Percentiles rank a stretch among this genome's conserved stretches.
phyloP scores from a whole-genome alignment of 2,113 vertebrate genomes.

The Solea senegalensis region DNA sequence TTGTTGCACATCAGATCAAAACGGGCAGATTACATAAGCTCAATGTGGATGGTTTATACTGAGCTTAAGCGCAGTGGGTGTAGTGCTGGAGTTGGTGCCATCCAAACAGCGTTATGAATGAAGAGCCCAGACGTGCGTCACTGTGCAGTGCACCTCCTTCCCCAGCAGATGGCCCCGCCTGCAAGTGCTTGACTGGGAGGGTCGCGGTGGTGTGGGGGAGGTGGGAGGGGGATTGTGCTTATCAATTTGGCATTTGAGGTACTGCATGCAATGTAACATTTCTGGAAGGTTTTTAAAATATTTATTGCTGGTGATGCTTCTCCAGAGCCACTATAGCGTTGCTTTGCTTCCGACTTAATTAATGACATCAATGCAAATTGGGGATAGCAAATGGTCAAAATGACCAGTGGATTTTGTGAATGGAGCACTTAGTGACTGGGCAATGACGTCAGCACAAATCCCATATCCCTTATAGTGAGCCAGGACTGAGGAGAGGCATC shows the following conservation, averaged over 20 bases:
- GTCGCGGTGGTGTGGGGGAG: background rate
- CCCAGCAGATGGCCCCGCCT: conserved; percentile 84
- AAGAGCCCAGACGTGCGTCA: conserved; percentile 54
- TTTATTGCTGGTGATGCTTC: conserved; percentile 72
- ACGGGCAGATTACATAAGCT: conserved; percentile 19
- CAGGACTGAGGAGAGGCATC: conserved; percentile 60
- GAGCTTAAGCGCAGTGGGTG: conserved; percentile 10
- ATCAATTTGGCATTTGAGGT: conserved; percentile 71
- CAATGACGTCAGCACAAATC: conserved; percentile 82
- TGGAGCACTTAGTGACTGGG: conserved; percentile 82
- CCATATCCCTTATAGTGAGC: conserved; percentile 63
- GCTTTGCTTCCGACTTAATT: conserved; percentile 61
- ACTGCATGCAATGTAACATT: conserved; percentile 58
- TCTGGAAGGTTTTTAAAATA: conserved; percentile 72
- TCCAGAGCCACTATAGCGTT: conserved; percentile 50
- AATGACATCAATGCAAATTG: conserved; percentile 83
- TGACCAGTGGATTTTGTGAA: conserved; percentile 86
- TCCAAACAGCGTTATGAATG: conserved; percentile 68
- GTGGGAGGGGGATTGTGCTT: background rate
- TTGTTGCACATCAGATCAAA: conserved; percentile 22
- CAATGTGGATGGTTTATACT: background rate
- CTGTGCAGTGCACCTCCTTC: conserved; percentile 73
- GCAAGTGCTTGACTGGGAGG: conserved; percentile 59
- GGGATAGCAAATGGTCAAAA: conserved; percentile 68
- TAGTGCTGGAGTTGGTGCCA: conserved; percentile 27